These are phyloP conservation scores for Channa striata DNA, from an alignment of 2,797 vertebrate species.

Conservation along the genomic window DNA sequence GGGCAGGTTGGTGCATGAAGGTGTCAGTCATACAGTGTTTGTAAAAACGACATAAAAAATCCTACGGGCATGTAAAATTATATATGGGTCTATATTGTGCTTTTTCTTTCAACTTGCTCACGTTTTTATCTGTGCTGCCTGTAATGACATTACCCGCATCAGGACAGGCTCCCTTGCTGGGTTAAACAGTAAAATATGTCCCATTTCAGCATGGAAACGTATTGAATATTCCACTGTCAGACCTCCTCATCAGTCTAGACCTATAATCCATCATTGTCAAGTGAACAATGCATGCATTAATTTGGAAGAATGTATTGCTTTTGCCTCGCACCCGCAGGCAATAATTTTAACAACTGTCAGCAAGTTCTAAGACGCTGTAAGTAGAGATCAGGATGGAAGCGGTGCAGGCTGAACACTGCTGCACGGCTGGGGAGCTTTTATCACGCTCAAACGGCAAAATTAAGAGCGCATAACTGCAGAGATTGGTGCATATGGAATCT, in stretches of 20 bases:
- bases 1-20: too few relatives aligned
- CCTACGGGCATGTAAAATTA: too few relatives aligned
- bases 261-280: slow-evolving; percentile 65
- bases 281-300: slow-evolving; percentile 59
- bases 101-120: not conserved
- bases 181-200: slow-evolving; percentile 37
- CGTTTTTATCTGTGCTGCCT: not conserved
- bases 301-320: slow-evolving; percentile 53
- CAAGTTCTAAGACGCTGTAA: slow-evolving; percentile 51
- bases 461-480: slow-evolving; percentile 10
- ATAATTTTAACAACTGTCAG: slow-evolving; percentile 70
- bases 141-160: not conserved
- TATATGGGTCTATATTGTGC: too few relatives aligned
- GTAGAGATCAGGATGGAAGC: slow-evolving; percentile 48
- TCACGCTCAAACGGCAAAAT: slow-evolving; percentile 10
- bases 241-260: slow-evolving; percentile 56
- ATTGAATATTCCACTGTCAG: slow-evolving; percentile 60
- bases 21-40: too few relatives aligned
- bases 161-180: slow-evolving; percentile 14
- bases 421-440: slow-evolving; percentile 5
- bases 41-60: too few relatives aligned
- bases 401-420: slow-evolving; percentile 1
- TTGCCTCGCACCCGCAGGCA: slow-evolving; percentile 36
- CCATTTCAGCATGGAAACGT: slow-evolving; percentile 36
- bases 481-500: not conserved